phyloP scores from a whole-genome alignment of 2,797 vertebrate species.

The Tokudaia tokunoshimensis region DNA sequence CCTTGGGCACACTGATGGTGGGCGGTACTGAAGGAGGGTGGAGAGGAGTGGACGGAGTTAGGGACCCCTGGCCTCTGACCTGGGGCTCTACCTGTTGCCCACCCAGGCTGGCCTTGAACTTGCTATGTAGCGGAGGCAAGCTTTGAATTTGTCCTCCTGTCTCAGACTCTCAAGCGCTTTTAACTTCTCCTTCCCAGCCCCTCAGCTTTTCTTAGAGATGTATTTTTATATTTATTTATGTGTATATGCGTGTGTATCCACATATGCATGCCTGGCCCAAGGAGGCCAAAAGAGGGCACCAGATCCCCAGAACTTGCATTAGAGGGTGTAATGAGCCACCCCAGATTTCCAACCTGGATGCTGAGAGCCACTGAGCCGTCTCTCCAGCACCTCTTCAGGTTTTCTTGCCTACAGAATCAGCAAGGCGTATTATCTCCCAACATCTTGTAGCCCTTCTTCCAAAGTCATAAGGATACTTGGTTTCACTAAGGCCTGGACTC shows the following conservation, averaged over 20 bases:
- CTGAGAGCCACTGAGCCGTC: background rate
- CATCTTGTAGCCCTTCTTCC: background rate
- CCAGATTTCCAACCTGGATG: background rate
- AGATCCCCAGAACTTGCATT: background rate
- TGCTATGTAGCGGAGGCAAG: background rate
- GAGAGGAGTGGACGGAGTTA: background rate
- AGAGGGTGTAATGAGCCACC: background rate
- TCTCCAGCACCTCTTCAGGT: background rate
- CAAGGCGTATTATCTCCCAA: background rate
- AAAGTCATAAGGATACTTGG: background rate
- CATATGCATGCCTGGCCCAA: background rate
- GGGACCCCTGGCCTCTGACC: background rate
- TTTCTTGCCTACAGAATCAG: background rate
- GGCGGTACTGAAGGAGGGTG: slow-evolving; percentile 91
- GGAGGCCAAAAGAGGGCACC: background rate
- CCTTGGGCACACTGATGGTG: slow-evolving; percentile 93
- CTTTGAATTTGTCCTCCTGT: background rate
- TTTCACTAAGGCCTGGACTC: background rate
- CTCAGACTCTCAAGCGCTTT: background rate
- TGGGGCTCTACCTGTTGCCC: background rate
- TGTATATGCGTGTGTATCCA: background rate
- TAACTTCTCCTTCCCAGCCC: background rate
- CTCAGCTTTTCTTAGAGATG: background rate
- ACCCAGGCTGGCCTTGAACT: background rate
- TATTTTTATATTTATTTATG: background rate